A percentile compares a stretch with the other conserved stretches of the same genome.
Conservation (phyloP, 2,888 invertebrate species). For the Nasonia oneida region DNA sequence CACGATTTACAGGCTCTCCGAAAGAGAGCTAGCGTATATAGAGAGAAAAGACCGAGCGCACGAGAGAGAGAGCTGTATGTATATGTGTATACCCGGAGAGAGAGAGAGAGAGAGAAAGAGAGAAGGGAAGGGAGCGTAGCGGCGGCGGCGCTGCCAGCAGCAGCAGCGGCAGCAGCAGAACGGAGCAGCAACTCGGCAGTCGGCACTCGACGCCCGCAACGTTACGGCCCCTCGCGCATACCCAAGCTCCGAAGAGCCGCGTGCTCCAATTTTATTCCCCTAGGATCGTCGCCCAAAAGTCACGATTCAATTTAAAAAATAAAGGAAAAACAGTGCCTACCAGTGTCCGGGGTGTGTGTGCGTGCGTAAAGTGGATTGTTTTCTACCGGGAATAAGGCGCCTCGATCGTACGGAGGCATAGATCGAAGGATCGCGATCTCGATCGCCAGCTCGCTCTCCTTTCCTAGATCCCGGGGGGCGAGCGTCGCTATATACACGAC, state of each 20-base stretch:
- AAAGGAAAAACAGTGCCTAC: background rate
- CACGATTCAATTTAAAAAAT: background rate
- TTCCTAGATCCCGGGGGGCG: conserved; percentile 7
- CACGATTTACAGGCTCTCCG: conserved; percentile 21
- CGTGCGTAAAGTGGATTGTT: background rate
- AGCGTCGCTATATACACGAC: background rate
- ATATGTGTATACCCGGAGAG: conserved; percentile 40
- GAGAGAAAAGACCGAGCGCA: conserved; percentile 16
- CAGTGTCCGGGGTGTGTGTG: background rate
- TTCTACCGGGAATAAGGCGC: too few relatives aligned
- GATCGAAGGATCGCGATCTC: background rate
- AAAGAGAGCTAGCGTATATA: background rate
- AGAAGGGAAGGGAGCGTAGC: conserved; percentile 58
- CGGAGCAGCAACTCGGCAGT: conserved; percentile 72
- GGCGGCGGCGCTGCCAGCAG: conserved; percentile 57
- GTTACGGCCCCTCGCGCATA: conserved; percentile 52
- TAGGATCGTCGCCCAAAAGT: background rate
- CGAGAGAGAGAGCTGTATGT: conserved; percentile 50
- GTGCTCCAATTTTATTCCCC: conserved; percentile 59
- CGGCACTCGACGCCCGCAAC: conserved; percentile 78
- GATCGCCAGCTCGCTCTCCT: conserved; percentile 8
- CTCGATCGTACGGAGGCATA: background rate
- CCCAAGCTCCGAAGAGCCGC: conserved; percentile 39
- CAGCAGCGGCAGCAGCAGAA: conserved; percentile 64
- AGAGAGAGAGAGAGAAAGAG: conserved; percentile 62